These are phyloP conservation scores for Adelges cooleyi DNA, from an alignment of 1,140 invertebrate genomes.

Conservation along the genomic window DNA sequence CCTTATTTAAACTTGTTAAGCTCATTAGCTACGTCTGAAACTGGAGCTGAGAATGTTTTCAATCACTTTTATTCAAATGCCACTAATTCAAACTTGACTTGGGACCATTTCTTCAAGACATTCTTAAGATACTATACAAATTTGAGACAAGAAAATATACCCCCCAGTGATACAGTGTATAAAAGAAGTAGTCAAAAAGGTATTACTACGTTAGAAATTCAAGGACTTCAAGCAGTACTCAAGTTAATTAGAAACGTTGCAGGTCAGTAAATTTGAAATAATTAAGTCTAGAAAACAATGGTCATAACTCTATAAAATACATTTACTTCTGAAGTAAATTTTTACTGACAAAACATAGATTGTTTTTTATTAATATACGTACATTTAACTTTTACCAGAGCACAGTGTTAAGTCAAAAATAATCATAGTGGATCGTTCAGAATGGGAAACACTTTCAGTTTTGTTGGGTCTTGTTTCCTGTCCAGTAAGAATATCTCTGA, in stretches of 20 bases:
- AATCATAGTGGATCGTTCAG: constrained; percentile 71
- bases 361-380: neutral
- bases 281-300: too few species aligned
- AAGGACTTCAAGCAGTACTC: constrained; percentile 70
- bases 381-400: constrained; percentile 32
- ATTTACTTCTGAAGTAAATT: neutral
- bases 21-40: constrained; percentile 59
- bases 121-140: constrained; percentile 46
- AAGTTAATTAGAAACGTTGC: constrained; percentile 64
- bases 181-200: constrained; percentile 47
- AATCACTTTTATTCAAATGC: constrained; percentile 64
- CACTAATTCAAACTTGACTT: constrained; percentile 39
- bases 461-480: constrained; percentile 73
- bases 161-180: constrained; percentile 51
- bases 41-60: constrained; percentile 68
- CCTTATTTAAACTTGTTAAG: constrained; percentile 78
- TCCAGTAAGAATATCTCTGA: constrained; percentile 69
- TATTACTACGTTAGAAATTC: constrained; percentile 74
- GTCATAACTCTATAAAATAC: neutral
- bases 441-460: constrained; percentile 67
- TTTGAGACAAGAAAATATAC: constrained; percentile 53
- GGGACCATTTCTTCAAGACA: constrained; percentile 82
- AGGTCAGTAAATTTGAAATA: constrained; percentile 38
- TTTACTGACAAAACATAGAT: neutral
- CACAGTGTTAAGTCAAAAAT: constrained; percentile 66